Evolutionary conservation across 37 sponge, comb jelly and placozoan genomes (phyloP).

Genomic region (Petrosia ficiformis): DNA sequence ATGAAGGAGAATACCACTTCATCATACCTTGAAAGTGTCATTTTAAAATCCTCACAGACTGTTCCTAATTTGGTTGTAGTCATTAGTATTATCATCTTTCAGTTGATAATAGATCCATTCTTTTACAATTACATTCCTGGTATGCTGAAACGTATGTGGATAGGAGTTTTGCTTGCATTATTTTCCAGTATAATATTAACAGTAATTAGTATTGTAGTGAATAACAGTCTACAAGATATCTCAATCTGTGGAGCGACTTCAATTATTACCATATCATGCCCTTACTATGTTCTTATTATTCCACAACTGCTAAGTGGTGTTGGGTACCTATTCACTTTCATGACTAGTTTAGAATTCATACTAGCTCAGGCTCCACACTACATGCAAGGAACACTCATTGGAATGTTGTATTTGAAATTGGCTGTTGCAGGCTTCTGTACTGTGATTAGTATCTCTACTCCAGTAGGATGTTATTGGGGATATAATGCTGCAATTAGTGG

Average conservation of each 20-base stretch:
- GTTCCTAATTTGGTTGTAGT: too few species aligned
- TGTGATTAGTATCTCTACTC: background rate
- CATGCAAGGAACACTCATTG: constrained; percentile 3
- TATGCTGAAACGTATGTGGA: background rate
- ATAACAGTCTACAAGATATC: background rate
- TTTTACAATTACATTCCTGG: background rate
- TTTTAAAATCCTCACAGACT: background rate
- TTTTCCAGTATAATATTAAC: background rate
- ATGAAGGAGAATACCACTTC: background rate
- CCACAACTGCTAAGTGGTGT: background rate
- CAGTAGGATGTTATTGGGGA: background rate
- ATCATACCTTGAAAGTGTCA: too few species aligned
- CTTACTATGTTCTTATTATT: too few species aligned
- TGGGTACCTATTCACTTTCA: background rate
- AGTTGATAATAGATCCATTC: background rate
- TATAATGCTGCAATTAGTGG: background rate
- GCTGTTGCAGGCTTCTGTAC: background rate
- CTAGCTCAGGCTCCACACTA: background rate
- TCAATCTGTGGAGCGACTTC: too few species aligned
- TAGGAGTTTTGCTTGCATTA: background rate
- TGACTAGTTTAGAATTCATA: background rate
- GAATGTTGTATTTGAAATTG: background rate
- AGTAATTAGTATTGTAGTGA: background rate
- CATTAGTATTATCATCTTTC: background rate
- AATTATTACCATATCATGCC: too few species aligned